A percentile compares a stretch with the other conserved stretches of the same genome.
These are phyloP conservation scores for Salticus scenicus DNA, from an alignment of 2,888 invertebrate species.

Conservation along the genomic window DNA sequence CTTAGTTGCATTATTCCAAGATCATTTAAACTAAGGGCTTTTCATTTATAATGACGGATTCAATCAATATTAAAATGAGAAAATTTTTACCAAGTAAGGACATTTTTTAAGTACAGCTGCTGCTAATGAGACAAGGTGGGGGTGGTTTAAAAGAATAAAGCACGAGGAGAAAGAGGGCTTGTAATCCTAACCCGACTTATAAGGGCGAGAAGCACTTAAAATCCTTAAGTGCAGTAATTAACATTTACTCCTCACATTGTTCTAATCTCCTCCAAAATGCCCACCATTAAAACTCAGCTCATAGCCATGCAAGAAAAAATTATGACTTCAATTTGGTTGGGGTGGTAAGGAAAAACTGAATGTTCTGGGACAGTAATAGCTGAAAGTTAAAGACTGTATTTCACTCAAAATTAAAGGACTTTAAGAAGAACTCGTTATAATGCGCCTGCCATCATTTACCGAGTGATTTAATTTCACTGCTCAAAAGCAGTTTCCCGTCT, in stretches of 20 bases:
- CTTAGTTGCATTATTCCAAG: not conserved
- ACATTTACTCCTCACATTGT: constrained; percentile 55
- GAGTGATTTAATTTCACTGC: constrained; percentile 44
- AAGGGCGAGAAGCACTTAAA: constrained; percentile 40
- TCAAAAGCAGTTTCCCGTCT: not conserved
- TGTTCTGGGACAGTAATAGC: not conserved
- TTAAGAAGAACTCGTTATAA: constrained; percentile 35
- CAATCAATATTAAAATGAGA: not conserved
- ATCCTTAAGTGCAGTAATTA: constrained; percentile 60
- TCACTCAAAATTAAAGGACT: constrained; percentile 55
- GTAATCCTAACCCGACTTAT: constrained; percentile 22
- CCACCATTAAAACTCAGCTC: constrained; percentile 42
- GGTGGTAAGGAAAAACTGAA: not conserved
- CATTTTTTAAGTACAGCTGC: constrained; percentile 34
- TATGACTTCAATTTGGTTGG: constrained; percentile 54
- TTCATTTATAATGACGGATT: constrained; percentile 4
- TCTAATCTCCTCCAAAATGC: constrained; percentile 39
- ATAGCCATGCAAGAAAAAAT: constrained; percentile 26
- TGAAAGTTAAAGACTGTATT: constrained; percentile 24
- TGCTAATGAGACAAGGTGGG: constrained; percentile 38
- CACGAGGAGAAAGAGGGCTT: not conserved
- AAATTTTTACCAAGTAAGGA: constrained; percentile 1
- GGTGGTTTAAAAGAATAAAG: constrained; percentile 12
- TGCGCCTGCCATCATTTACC: constrained; percentile 16
- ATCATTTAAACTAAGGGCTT: not conserved